A percentile compares a stretch with the other conserved stretches of the same genome.
These are phyloP conservation scores for Cephalotes varians DNA, from an alignment of 2,888 invertebrate species.

Conservation along the genomic window DNA sequence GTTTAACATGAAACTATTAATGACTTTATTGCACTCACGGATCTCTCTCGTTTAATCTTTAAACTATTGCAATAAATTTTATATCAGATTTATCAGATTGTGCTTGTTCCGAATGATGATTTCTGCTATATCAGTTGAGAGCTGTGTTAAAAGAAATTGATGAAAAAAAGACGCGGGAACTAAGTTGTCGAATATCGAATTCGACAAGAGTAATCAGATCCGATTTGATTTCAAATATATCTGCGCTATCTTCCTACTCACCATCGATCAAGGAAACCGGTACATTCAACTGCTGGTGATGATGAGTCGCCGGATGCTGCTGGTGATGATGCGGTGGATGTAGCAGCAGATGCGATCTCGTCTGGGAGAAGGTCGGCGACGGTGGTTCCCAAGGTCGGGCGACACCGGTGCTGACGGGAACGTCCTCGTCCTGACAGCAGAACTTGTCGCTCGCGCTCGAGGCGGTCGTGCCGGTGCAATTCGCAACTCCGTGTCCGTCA, in stretches of 20 bases:
- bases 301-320: conserved; percentile 81
- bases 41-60: neutral
- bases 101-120: neutral
- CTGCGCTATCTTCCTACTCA: conserved; percentile 65
- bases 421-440: conserved; percentile 82
- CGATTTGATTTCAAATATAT: neutral
- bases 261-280: conserved; percentile 81
- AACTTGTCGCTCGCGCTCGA: conserved; percentile 74
- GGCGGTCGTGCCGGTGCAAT: conserved; percentile 63
- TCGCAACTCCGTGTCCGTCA: conserved; percentile 69
- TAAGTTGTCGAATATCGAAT: neutral
- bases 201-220: neutral
- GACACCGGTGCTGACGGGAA: conserved; percentile 77
- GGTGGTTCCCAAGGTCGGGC: conserved; percentile 84
- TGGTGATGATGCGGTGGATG: conserved; percentile 79
- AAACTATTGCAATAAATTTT: conserved; percentile 30
- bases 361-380: conserved; percentile 80
- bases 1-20: neutral
- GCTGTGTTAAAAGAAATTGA: neutral
- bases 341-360: conserved; percentile 80
- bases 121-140: neutral
- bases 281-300: conserved; percentile 79
- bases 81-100: neutral
- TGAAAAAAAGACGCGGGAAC: neutral
- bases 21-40: neutral